These are phyloP conservation scores for Archips xylosteana DNA, from an alignment of 2,888 invertebrate species.

Conservation along the genomic window DNA sequence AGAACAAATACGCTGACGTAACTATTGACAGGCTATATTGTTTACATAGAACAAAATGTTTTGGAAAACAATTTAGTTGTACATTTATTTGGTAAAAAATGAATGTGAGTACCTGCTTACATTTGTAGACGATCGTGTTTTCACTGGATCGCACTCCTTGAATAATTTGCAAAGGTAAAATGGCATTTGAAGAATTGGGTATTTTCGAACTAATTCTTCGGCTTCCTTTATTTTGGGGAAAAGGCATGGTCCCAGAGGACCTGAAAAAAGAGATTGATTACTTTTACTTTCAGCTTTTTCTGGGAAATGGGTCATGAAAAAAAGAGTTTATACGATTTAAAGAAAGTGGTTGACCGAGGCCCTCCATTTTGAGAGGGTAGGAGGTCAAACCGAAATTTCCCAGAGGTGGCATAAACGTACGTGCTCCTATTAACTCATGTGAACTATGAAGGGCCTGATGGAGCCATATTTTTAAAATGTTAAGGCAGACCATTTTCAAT, in stretches of 20 bases:
- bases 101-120: not conserved
- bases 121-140: not conserved
- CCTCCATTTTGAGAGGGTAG: conserved; percentile 1
- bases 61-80: not conserved
- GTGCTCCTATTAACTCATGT: conserved; percentile 2
- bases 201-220: conserved; percentile 1
- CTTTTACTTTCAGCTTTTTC: conserved; percentile 30
- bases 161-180: conserved; percentile 3
- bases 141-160: not conserved
- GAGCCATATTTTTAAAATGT: not conserved
- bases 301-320: conserved; percentile 30
- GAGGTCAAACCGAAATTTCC: conserved; percentile 27
- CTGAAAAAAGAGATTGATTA: conserved; percentile 38
- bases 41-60: not conserved
- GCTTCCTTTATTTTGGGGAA: conserved; percentile 19
- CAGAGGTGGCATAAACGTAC: conserved; percentile 14
- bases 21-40: conserved; percentile 4
- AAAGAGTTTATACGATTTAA: conserved; percentile 27
- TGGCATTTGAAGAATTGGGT: conserved; percentile 8
- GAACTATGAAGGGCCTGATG: not conserved
- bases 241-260: conserved; percentile 21
- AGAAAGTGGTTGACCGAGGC: conserved; percentile 18
- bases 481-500: not conserved
- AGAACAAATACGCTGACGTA: conserved; percentile 28
- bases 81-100: not conserved